phyloP scores from a whole-genome alignment of 2,888 invertebrate species.

The Pyrrhosoma nymphula region DNA sequence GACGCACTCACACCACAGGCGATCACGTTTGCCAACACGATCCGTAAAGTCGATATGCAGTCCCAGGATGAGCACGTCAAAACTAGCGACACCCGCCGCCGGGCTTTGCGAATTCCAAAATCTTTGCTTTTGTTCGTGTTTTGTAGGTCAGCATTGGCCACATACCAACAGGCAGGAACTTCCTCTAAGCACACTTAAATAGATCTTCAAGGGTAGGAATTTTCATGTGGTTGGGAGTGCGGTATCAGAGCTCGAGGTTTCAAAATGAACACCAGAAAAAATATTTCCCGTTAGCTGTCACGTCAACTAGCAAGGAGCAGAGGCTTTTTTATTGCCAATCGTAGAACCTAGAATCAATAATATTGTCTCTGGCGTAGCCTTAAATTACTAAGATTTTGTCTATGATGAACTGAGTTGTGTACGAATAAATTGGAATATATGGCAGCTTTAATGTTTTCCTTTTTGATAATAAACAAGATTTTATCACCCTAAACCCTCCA shows the following conservation, averaged over 20 bases:
- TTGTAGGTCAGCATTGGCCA: background rate
- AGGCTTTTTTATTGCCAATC: too few relatives aligned
- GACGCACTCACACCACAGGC: background rate
- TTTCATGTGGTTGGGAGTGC: background rate
- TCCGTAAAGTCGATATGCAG: background rate
- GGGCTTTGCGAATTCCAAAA: background rate
- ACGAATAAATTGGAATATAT: background rate
- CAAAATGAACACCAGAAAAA: background rate
- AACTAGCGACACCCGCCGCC: background rate
- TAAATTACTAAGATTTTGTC: too few relatives aligned
- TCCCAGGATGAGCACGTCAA: background rate
- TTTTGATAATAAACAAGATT: background rate
- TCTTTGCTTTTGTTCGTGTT: background rate
- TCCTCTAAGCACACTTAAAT: background rate
- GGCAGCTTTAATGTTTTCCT: background rate
- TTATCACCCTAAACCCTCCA: background rate
- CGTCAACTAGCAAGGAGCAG: too few relatives aligned
- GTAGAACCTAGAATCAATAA: too few relatives aligned
- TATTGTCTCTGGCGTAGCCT: background rate
- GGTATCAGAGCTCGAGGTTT: too few relatives aligned
- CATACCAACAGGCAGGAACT: background rate
- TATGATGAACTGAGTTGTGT: background rate
- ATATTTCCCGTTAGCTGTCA: too few relatives aligned
- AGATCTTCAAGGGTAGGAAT: background rate
- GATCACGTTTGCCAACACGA: conserved; percentile 26